phyloP scores from a whole-genome alignment of 2,113 vertebrate species.

The Miniopterus natalensis region DNA sequence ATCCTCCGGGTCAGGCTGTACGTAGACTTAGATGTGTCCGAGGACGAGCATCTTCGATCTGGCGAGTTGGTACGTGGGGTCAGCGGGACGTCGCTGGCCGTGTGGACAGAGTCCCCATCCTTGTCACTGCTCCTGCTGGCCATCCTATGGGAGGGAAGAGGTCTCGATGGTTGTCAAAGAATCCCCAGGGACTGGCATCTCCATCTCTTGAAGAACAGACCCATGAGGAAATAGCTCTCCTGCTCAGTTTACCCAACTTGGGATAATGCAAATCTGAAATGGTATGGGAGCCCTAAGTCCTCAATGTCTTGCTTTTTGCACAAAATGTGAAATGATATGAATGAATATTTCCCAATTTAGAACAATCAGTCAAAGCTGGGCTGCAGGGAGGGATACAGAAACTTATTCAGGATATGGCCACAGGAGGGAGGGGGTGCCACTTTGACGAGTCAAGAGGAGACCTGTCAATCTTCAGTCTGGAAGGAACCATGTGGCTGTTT shows the following conservation, averaged over 20 bases:
- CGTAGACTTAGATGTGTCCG: slow-evolving; percentile 90
- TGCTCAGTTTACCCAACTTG: not conserved
- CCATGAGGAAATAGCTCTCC: rapidly evolving
- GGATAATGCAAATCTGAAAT: not conserved
- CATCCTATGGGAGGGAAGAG: slow-evolving; percentile 85
- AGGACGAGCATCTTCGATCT: slow-evolving; percentile 87
- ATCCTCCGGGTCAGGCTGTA: slow-evolving; percentile 92
- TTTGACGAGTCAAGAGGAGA: not conserved
- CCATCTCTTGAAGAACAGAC: not conserved
- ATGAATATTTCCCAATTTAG: not conserved
- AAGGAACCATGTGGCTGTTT: not conserved
- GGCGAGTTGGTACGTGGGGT: slow-evolving; percentile 87
- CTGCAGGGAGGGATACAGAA: not conserved
- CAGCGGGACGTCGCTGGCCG: slow-evolving; percentile 86
- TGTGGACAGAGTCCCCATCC: slow-evolving; percentile 87
- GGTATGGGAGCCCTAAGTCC: not conserved
- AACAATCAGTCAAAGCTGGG: not conserved
- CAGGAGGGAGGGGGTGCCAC: not conserved
- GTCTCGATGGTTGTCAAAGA: not conserved
- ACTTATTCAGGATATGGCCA: not conserved
- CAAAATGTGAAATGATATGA: not conserved
- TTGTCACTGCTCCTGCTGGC: slow-evolving; percentile 91
- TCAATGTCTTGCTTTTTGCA: slow-evolving; percentile 1
- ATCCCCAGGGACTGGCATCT: not conserved
- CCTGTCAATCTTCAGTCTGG: not conserved